Evolutionary conservation across 2,888 invertebrate species (phyloP).

Genomic region (Bombylius major): DNA sequence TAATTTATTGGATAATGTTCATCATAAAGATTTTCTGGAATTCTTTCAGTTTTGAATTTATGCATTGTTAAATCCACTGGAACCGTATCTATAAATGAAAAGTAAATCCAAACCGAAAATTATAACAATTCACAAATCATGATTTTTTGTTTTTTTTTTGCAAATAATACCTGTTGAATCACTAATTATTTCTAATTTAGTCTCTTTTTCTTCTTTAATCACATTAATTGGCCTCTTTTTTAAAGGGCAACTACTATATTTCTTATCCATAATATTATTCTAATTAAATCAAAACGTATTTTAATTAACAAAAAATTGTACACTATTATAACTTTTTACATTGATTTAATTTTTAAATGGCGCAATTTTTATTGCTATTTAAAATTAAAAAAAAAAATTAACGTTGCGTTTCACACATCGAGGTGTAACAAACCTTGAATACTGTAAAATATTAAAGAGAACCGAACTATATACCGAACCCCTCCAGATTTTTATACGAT

Average conservation of each 20-base stretch:
- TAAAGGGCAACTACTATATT: constrained; percentile 32
- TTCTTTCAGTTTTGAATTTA: no score
- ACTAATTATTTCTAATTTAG: constrained; percentile 20
- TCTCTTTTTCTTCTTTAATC: constrained; percentile 18
- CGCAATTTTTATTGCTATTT: not conserved
- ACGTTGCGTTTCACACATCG: not conserved
- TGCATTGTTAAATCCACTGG: constrained; percentile 9
- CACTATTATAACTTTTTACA: no score
- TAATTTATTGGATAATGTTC: no score
- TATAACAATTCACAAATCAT: no score
- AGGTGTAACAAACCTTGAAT: constrained; percentile 1
- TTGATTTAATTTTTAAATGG: not conserved
- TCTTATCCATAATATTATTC: constrained; percentile 24
- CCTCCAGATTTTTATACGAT: not conserved
- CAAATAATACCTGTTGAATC: not conserved
- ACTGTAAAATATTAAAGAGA: constrained; percentile 1
- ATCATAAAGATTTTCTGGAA: no score
- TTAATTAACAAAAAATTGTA: no score
- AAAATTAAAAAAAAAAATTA: not conserved
- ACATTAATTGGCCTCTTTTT: constrained; percentile 32
- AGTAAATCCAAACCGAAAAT: no score
- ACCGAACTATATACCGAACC: constrained; percentile 4
- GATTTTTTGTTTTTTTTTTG: no score
- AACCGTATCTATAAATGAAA: constrained; percentile 3
- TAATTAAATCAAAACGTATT: no score